Conservation (phyloP, 1,140 invertebrate genomes). For the Cepaea nemoralis region DNA sequence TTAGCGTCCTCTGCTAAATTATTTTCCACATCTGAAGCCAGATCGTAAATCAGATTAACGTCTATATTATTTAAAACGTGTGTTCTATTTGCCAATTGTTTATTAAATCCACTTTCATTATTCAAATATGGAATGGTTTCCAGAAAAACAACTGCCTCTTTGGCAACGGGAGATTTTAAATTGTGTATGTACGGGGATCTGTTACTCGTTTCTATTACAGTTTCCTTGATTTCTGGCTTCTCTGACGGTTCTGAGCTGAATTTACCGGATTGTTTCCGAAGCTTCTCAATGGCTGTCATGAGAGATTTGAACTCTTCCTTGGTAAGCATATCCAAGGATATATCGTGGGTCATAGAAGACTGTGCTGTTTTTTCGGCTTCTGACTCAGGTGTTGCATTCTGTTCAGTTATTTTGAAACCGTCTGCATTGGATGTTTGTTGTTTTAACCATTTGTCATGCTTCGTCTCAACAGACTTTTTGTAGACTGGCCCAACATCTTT, state of each 20-base stretch:
- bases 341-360: not conserved
- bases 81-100: too few species aligned
- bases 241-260: constrained; percentile 21
- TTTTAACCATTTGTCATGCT: too few species aligned
- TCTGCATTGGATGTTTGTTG: too few species aligned
- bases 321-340: constrained; percentile 38
- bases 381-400: too few species aligned
- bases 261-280: constrained; percentile 36
- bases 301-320: constrained; percentile 46
- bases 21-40: not conserved
- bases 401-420: too few species aligned
- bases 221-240: not conserved
- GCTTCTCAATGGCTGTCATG: constrained; percentile 46
- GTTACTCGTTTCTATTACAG: not conserved
- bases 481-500: too few species aligned
- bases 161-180: not conserved
- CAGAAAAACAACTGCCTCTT: not conserved
- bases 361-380: too few species aligned
- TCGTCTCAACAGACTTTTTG: too few species aligned
- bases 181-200: too few species aligned
- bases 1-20: not conserved
- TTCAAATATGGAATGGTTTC: not conserved
- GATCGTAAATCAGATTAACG: not conserved
- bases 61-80: too few species aligned
- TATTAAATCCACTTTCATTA: too few species aligned